phyloP scores from a whole-genome alignment of 2,113 vertebrate genomes.

The Larimichthys crocea region DNA sequence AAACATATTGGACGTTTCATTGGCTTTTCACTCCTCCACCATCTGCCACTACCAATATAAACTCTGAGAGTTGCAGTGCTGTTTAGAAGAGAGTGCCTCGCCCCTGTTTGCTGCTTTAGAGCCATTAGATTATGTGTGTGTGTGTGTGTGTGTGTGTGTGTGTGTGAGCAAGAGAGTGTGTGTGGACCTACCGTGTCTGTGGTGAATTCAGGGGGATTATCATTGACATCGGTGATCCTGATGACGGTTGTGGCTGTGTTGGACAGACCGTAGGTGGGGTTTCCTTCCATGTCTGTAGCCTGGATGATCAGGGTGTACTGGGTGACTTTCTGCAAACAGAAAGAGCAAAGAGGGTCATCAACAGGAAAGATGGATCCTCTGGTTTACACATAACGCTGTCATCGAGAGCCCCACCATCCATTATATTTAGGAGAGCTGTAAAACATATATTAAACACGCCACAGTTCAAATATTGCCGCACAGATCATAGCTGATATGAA shows the following conservation, averaged over 20 bases:
- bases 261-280: slow-evolving; percentile 95
- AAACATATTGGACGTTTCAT: slow-evolving; percentile 24
- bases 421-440: neutral
- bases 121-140: neutral
- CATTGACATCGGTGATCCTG: slow-evolving; percentile 95
- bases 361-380: neutral
- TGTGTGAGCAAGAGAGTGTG: neutral
- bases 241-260: slow-evolving; percentile 97
- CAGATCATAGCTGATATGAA: neutral
- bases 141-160: slow-evolving; percentile 1
- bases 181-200: slow-evolving; percentile 89
- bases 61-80: neutral
- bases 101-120: neutral
- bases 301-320: slow-evolving; percentile 99
- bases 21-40: slow-evolving; percentile 20
- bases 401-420: too few relatives aligned
- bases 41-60: slow-evolving; percentile 38
- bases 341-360: neutral
- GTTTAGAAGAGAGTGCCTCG: neutral
- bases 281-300: slow-evolving; percentile 99
- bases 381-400: too few relatives aligned
- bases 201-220: slow-evolving; percentile 98
- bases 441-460: neutral
- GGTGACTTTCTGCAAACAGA: slow-evolving; percentile 91
- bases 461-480: neutral